phyloP scores from a whole-genome alignment of 2,888 invertebrate species.

The Drosophila recens region DNA sequence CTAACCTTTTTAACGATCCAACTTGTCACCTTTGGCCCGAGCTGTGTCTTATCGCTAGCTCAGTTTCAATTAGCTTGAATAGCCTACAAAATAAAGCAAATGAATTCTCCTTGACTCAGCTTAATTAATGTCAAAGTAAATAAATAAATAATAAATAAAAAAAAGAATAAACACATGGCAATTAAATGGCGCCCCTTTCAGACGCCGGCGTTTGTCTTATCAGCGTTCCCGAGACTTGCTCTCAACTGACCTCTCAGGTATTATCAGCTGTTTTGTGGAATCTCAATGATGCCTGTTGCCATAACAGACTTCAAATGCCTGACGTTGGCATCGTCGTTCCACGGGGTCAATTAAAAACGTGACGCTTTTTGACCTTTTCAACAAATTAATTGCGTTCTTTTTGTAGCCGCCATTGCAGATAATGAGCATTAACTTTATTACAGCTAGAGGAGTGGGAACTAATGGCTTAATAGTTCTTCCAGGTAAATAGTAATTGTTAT shows the following conservation, averaged over 20 bases:
- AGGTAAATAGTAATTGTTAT: conserved; percentile 4
- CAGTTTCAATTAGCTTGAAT: conserved; percentile 55
- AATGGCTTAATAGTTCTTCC: background rate
- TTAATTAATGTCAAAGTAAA: conserved; percentile 43
- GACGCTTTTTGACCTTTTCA: conserved; percentile 52
- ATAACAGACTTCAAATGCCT: conserved; percentile 36
- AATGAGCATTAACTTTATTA: conserved; percentile 19
- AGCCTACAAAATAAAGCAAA: conserved; percentile 42
- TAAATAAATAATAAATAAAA: conserved; percentile 2
- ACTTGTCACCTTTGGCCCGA: conserved; percentile 4
- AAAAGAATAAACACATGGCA: conserved; percentile 22
- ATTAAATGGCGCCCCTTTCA: conserved; percentile 30
- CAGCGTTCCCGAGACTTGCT: conserved; percentile 30
- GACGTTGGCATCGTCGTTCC: conserved; percentile 39
- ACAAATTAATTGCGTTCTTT: conserved; percentile 38
- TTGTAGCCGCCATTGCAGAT: conserved; percentile 20
- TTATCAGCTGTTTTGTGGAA: conserved; percentile 47
- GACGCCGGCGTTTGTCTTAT: conserved; percentile 40
- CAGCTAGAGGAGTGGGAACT: conserved; percentile 2
- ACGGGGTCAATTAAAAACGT: conserved; percentile 60
- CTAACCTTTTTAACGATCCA: background rate
- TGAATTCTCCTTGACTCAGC: conserved; percentile 27
- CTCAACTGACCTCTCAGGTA: conserved; percentile 43
- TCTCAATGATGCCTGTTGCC: conserved; percentile 38
- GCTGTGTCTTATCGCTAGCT: conserved; percentile 34